Evolutionary conservation across 2,797 vertebrate species (phyloP), one percentile per base, ranked within the genome.

Genomic region (Coccyzus lansbergi): DNA sequence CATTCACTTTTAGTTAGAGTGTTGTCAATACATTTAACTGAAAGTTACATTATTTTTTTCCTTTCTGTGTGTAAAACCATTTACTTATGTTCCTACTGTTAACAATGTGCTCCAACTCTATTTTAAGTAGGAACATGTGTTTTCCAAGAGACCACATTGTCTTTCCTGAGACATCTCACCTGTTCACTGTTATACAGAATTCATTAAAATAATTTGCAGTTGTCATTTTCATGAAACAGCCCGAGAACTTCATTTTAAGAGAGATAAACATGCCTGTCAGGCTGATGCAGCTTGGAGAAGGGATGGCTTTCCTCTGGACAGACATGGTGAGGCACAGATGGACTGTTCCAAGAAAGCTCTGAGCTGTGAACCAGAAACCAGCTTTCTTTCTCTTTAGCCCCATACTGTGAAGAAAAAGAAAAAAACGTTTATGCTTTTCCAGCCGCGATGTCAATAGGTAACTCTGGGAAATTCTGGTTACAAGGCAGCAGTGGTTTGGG

Each of bases 111-210:
- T 86, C 65, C 55, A 52, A 4, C 5, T 42, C 2, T 40, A 28
- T 46, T 64, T 52, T 79, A 31, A 68, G 31, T 3, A 82, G 26
- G 46, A 91, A 38, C 29, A n/a, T 20, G 6, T 65, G 29, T 29
- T 40, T 20, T 59, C 36, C 5, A 1, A 46, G n/a, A 46, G 26
- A 52, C 34, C 2, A 1, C 5, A 0, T 7, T 62, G 52, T 38
- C 55, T 76, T 86, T 76, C 48, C 42, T 74, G 74, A 86, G 49
- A 52, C 4, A 1, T 64, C 80, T 80, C 1, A 6, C 33, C 40
- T 79, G 38, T 29, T 83, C 24, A 3, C 25, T 62, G 20, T 34
- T 83, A 55, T 26, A 65, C 46, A 55, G 31, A 76, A 83, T 36
- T 55, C 7, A 33, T 8, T 8, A 33, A 82, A 90, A 67, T n/a